These are phyloP conservation scores for Lindbergichthys nudifrons DNA, from an alignment of 2,797 vertebrate species.

Conservation along the genomic window DNA sequence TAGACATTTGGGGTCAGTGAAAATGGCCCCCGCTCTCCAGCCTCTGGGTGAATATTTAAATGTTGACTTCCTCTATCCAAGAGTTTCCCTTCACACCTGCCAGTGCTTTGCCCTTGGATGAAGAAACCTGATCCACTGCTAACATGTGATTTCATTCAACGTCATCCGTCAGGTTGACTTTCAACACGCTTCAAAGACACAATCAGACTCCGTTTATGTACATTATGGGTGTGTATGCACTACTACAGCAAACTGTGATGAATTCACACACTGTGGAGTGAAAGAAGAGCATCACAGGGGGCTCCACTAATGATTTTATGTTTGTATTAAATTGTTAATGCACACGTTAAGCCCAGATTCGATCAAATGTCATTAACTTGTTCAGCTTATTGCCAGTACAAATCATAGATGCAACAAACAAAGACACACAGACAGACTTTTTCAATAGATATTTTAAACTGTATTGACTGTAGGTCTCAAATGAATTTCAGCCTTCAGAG, in stretches of 20 bases:
- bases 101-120: slow-evolving; percentile 67
- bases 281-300: neutral
- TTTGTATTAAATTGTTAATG: no score
- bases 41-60: slow-evolving; percentile 75
- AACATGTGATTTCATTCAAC: slow-evolving; percentile 52
- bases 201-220: neutral
- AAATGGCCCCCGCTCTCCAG: slow-evolving; percentile 55
- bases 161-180: neutral
- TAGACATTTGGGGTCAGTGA: slow-evolving; percentile 75
- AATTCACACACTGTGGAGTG: neutral
- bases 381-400: no score
- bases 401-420: slow-evolving; percentile 33
- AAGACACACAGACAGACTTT: slow-evolving; percentile 36
- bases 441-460: slow-evolving; percentile 55
- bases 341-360: no score
- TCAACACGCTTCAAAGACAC: slow-evolving; percentile 13
- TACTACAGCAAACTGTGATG: no score
- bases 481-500: slow-evolving; percentile 60
- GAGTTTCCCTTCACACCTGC: slow-evolving; percentile 80
- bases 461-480: slow-evolving; percentile 52
- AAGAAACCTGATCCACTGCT: slow-evolving; percentile 50
- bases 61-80: slow-evolving; percentile 60
- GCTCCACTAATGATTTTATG: no score
- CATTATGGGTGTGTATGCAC: neutral
- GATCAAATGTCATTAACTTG: no score